A percentile compares a stretch with the other conserved stretches of the same genome.
Conservation (phyloP, 2,797 vertebrate genomes). For the Mormyrus hasselquistii region DNA sequence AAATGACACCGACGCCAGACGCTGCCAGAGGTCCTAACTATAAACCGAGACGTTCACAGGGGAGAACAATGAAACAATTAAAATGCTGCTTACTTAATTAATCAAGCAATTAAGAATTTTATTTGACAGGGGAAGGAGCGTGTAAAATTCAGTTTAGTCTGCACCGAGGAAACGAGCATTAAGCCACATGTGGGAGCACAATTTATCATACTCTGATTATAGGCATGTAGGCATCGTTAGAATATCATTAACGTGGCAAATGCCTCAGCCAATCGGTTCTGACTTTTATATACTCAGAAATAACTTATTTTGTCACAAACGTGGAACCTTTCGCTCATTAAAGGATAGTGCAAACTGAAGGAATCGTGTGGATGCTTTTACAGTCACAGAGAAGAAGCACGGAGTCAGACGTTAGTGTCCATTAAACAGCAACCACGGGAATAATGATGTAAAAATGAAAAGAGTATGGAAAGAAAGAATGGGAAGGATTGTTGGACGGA, state of each 20-base stretch:
- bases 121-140: not conserved
- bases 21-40: not conserved
- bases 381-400: not conserved
- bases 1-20: not conserved
- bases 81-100: not conserved
- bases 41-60: not conserved
- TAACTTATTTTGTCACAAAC: not conserved
- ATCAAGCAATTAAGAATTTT: not conserved
- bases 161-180: not conserved
- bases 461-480: not conserved
- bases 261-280: not conserved
- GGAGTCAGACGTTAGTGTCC: not conserved
- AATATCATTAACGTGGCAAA: not conserved
- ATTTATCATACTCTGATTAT: not conserved
- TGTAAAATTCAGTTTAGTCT: constrained; percentile 5
- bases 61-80: not conserved
- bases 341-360: not conserved
- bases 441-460: not conserved
- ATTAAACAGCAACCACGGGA: not conserved
- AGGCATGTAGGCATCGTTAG: not conserved
- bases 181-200: not conserved
- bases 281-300: not conserved
- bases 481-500: not conserved
- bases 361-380: not conserved
- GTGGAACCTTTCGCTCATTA: not conserved